A percentile compares a stretch with the other conserved stretches of the same genome.
These are phyloP conservation scores for Campaea margaritaria DNA, from an alignment of 2,888 invertebrate species.

Conservation along the genomic window DNA sequence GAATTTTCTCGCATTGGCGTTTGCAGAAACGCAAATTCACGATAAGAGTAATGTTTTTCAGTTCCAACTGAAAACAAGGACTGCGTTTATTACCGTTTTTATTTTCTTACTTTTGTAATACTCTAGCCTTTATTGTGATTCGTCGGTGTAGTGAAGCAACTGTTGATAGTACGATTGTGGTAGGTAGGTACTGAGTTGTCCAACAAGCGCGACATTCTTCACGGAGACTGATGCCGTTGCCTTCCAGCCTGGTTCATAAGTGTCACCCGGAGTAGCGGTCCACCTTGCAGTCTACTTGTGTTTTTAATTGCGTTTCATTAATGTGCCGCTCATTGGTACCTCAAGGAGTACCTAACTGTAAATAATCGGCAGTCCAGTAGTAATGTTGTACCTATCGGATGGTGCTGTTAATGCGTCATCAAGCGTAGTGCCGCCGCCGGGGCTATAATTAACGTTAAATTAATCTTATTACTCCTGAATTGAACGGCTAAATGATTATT, in stretches of 20 bases:
- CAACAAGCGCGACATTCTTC: slow-evolving; percentile 54
- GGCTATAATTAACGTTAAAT: slow-evolving; percentile 17
- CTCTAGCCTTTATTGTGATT: background rate
- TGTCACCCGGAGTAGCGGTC: slow-evolving; percentile 75
- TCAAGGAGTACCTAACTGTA: slow-evolving; percentile 35
- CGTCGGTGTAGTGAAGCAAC: slow-evolving; percentile 2
- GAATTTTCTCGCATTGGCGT: background rate
- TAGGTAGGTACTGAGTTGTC: slow-evolving; percentile 31
- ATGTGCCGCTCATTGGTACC: too few relatives aligned
- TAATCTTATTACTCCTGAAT: slow-evolving; percentile 18
- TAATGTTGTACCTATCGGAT: slow-evolving; percentile 13
- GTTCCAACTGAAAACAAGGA: slow-evolving; percentile 22
- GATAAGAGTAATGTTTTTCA: slow-evolving; percentile 8
- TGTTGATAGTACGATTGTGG: slow-evolving; percentile 1
- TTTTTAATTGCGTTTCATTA: slow-evolving; percentile 73
- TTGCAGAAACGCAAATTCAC: background rate
- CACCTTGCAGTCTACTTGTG: slow-evolving; percentile 77
- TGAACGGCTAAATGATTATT: slow-evolving; percentile 8
- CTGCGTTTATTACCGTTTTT: slow-evolving; percentile 23
- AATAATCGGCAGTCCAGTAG: slow-evolving; percentile 15
- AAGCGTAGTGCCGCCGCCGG: slow-evolving; percentile 3
- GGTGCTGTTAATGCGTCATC: slow-evolving; percentile 15
- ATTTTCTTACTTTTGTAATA: background rate
- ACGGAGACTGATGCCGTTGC: slow-evolving; percentile 52
- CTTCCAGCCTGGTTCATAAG: slow-evolving; percentile 72